A percentile compares a stretch with the other conserved stretches of the same genome.
Conservation (phyloP, 2,797 vertebrate genomes). For the Arnoldichthys spilopterus region DNA sequence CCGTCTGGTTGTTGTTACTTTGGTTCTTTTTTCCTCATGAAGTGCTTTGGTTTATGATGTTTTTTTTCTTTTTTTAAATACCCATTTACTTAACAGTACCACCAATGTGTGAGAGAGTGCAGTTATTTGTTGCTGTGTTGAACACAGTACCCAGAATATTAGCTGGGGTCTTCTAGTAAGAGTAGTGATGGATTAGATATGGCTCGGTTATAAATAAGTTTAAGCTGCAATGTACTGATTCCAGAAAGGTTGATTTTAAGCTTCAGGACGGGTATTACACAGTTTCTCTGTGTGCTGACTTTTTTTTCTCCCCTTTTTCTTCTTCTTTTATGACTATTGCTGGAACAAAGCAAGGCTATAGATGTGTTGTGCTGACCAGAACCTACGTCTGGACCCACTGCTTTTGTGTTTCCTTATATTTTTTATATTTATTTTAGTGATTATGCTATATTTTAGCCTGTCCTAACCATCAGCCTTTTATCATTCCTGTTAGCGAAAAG, state of each 20-base stretch:
- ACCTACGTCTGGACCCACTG: conserved; percentile 4
- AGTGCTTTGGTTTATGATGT: not conserved
- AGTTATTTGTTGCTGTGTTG: not conserved
- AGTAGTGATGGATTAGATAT: not conserved
- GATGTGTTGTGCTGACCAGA: conserved; percentile 10
- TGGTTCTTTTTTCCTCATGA: not conserved
- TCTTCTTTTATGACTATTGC: conserved; percentile 18
- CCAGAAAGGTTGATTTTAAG: conserved; percentile 9
- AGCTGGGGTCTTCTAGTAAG: not conserved
- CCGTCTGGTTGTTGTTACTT: not conserved
- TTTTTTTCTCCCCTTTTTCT: conserved; percentile 7
- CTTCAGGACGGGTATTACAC: conserved; percentile 12
- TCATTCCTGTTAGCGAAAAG: conserved; percentile 11
- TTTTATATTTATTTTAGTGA: conserved; percentile 58
- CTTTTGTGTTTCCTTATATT: conserved; percentile 17
- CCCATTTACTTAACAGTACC: conserved; percentile 3
- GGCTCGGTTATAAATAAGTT: conserved; percentile 10
- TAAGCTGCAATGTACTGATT: conserved; percentile 3
- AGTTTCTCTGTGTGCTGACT: not conserved
- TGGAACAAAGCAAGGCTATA: not conserved
- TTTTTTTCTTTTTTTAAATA: conserved; percentile 16
- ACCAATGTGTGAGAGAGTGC: not conserved
- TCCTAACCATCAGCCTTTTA: not conserved
- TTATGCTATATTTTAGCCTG: conserved; percentile 52
- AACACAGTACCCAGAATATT: conserved; percentile 11